phyloP scores from a whole-genome alignment of 2,797 vertebrate genomes.

The Sorex maritimensis region DNA sequence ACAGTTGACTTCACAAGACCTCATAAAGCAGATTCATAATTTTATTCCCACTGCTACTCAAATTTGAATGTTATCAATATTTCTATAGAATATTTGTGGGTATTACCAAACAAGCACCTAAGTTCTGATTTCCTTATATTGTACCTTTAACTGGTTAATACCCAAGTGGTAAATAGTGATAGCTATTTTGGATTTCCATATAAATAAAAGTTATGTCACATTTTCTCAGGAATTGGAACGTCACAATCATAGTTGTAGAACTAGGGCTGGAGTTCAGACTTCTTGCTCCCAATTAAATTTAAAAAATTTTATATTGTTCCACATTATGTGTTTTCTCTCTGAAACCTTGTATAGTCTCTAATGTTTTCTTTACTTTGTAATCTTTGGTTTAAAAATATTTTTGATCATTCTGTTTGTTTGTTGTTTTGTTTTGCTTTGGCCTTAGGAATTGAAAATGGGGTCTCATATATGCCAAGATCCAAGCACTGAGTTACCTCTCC shows the following conservation, averaged over 20 bases:
- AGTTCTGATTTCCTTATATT: neutral
- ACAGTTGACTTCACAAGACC: neutral
- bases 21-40: too few species aligned
- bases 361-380: neutral
- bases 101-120: neutral
- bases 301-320: neutral
- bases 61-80: neutral
- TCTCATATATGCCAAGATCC: too few species aligned
- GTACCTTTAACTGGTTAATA: neutral
- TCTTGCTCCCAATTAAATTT: slow-evolving; percentile 47
- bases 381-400: neutral
- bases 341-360: neutral
- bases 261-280: neutral
- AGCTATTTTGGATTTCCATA: neutral
- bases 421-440: too few species aligned
- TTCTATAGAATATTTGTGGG: neutral
- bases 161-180: neutral
- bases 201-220: neutral
- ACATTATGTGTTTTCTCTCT: neutral
- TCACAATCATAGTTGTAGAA: neutral
- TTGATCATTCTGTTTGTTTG: neutral
- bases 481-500: too few species aligned
- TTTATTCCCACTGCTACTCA: neutral
- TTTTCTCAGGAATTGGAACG: neutral
- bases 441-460: too few species aligned